Conservation (phyloP, 2,888 invertebrate genomes). For the Netelia melanura region DNA sequence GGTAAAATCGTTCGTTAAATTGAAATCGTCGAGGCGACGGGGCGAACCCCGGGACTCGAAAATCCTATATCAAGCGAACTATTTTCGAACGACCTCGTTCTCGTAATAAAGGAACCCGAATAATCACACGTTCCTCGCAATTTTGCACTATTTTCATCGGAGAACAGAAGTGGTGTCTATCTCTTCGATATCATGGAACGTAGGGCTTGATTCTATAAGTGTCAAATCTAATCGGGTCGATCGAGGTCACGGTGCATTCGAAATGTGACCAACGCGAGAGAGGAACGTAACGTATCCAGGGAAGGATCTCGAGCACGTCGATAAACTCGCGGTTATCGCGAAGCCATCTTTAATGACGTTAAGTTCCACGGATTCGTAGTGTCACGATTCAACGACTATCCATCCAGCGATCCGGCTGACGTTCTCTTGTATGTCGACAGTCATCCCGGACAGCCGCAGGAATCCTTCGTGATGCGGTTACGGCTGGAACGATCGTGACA, state of each 20-base stretch:
- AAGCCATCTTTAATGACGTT: conserved; percentile 50
- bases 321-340: conserved; percentile 21
- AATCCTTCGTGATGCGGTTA: conserved; percentile 48
- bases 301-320: neutral
- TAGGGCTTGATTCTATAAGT: conserved; percentile 2
- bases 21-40: neutral
- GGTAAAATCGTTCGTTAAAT: neutral
- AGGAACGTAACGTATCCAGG: neutral
- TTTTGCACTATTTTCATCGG: neutral
- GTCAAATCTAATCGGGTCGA: neutral
- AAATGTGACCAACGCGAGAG: neutral
- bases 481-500: conserved; percentile 26
- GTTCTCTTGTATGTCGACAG: conserved; percentile 38
- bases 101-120: neutral
- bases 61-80: neutral
- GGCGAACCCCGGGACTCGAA: neutral
- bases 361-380: conserved; percentile 43
- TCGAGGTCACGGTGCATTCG: conserved; percentile 11
- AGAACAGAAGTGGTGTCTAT: neutral
- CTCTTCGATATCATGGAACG: conserved; percentile 1
- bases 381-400: conserved; percentile 40
- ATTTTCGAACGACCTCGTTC: conserved; percentile 6
- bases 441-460: conserved; percentile 36
- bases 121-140: neutral
- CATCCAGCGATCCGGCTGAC: conserved; percentile 19